These are phyloP conservation scores for Rhinopomastus cyanomelas DNA, from an alignment of 2,113 vertebrate genomes.

Conservation along the genomic window DNA sequence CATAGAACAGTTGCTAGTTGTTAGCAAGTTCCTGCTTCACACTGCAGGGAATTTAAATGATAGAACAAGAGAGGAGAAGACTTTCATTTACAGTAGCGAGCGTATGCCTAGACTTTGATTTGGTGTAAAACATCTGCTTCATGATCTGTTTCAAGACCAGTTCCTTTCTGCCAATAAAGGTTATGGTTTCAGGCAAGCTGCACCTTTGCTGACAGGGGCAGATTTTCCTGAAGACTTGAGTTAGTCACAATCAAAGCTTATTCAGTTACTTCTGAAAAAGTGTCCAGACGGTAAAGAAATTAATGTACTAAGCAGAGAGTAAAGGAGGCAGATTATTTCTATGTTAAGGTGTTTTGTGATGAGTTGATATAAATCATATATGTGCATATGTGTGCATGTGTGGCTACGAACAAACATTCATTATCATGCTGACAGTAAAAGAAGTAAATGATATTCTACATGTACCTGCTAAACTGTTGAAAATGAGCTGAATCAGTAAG, in stretches of 20 bases:
- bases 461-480: background rate
- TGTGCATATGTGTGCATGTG: background rate
- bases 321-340: slow-evolving; percentile 8
- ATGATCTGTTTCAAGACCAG: slow-evolving; percentile 81
- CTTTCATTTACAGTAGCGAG: slow-evolving; percentile 75
- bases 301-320: slow-evolving; percentile 50
- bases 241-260: slow-evolving; percentile 74
- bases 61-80: slow-evolving; percentile 76
- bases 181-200: slow-evolving; percentile 78
- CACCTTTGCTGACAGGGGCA: slow-evolving; percentile 54
- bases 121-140: slow-evolving; percentile 87
- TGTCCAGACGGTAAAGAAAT: slow-evolving; percentile 53
- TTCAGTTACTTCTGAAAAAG: slow-evolving; percentile 70
- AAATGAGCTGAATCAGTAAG: background rate
- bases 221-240: slow-evolving; percentile 73
- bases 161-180: slow-evolving; percentile 73
- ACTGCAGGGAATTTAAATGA: slow-evolving; percentile 75
- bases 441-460: background rate
- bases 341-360: background rate
- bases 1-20: slow-evolving; percentile 68
- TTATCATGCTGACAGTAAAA: background rate
- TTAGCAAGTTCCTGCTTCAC: slow-evolving; percentile 81
- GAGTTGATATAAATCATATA: background rate
- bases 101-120: slow-evolving; percentile 77
- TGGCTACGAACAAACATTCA: background rate